Evolutionary conservation across 1,140 invertebrate genomes (phyloP).

Genomic region (Augochlora pura): DNA sequence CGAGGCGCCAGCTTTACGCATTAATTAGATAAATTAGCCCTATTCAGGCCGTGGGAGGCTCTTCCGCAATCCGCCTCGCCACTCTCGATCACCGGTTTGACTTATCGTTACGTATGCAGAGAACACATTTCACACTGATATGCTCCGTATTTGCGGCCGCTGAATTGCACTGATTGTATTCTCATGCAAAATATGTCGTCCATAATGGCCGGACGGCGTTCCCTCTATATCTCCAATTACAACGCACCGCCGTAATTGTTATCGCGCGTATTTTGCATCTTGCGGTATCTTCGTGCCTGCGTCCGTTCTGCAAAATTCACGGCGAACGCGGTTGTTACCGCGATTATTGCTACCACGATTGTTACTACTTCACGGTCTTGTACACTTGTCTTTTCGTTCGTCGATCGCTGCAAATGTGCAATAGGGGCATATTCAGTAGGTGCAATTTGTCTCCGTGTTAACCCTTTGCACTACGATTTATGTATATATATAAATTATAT

Average conservation of each 20-base stretch:
- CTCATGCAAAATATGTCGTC: constrained; percentile 70
- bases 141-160: constrained; percentile 58
- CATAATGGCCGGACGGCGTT: constrained; percentile 44
- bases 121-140: constrained; percentile 61
- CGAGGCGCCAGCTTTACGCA: constrained; percentile 19
- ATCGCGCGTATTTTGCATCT: constrained; percentile 38
- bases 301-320: background rate
- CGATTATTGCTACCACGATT: background rate
- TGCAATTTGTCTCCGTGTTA: too few relatives aligned
- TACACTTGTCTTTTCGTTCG: too few relatives aligned
- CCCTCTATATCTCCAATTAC: constrained; percentile 51
- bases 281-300: background rate
- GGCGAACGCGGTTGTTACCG: background rate
- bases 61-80: constrained; percentile 16
- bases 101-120: constrained; percentile 53
- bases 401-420: too few relatives aligned
- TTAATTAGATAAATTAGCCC: constrained; percentile 53
- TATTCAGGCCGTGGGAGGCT: constrained; percentile 53
- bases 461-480: too few relatives aligned
- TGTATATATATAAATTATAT: too few relatives aligned
- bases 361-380: background rate
- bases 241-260: constrained; percentile 43
- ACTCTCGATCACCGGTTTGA: constrained; percentile 57
- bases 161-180: constrained; percentile 73
- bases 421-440: too few relatives aligned